Percentiles rank a stretch among this genome's conserved stretches.
Conservation (phyloP, 92 coral and sea anemone species). For the Parazoanthus swiftii region DNA sequence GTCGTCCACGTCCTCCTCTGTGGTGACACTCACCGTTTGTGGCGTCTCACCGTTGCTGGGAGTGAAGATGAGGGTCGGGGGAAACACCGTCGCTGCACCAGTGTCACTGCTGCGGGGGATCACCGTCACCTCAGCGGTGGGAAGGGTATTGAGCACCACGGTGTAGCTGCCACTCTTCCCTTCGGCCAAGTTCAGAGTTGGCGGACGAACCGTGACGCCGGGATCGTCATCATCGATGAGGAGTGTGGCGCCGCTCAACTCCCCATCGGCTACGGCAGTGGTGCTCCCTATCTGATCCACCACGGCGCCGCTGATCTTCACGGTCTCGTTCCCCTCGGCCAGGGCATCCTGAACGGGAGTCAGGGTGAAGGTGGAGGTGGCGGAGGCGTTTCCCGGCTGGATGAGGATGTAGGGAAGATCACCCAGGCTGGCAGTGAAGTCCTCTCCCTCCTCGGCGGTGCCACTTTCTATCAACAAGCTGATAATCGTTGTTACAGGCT, state of each 20-base stretch:
- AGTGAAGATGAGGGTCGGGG: conserved; percentile 16
- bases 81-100: conserved; percentile 16
- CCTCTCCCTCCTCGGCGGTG: conserved; percentile 18
- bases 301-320: conserved; percentile 17
- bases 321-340: conserved; percentile 18
- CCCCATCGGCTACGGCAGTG: conserved; percentile 17
- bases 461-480: conserved; percentile 13
- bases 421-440: conserved; percentile 16
- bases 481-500: conserved; percentile 13
- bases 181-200: conserved; percentile 15
- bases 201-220: conserved; percentile 18
- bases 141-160: conserved; percentile 7
- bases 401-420: conserved; percentile 14
- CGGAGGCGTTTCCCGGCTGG: conserved; percentile 18
- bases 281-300: conserved; percentile 15
- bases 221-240: conserved; percentile 15
- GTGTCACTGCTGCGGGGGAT: conserved; percentile 17
- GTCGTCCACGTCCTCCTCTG: conserved; percentile 17
- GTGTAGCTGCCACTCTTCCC: neutral
- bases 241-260: conserved; percentile 17
- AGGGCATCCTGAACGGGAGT: conserved; percentile 13
- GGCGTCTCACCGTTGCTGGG: conserved; percentile 17
- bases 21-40: conserved; percentile 15
- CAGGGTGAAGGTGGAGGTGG: conserved; percentile 17
- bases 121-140: conserved; percentile 17